A percentile compares a stretch with the other conserved stretches of the same genome.
Conservation (phyloP, 2,113 vertebrate genomes). For the Lampris incognitus region DNA sequence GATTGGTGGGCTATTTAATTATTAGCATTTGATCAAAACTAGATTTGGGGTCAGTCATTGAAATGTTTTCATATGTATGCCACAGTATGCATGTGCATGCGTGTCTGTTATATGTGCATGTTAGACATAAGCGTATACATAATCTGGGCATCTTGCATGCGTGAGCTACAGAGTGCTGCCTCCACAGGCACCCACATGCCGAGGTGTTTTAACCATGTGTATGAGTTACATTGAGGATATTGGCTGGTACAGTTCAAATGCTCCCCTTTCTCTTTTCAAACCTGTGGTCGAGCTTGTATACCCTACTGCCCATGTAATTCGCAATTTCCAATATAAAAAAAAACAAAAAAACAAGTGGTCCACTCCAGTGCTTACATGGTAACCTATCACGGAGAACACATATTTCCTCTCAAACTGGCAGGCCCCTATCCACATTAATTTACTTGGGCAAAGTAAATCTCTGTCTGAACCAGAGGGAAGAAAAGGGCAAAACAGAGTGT, state of each 20-base stretch:
- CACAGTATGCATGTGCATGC: conserved; percentile 7
- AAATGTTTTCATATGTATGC: no score
- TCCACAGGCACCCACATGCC: conserved; percentile 1
- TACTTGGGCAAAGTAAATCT: conserved; percentile 54
- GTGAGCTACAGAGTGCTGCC: neutral
- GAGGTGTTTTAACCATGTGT: conserved; percentile 3
- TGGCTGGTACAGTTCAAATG: neutral
- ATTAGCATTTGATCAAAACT: no score
- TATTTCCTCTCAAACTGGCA: conserved; percentile 35
- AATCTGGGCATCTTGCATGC: no score
- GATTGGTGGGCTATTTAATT: no score
- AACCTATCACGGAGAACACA: conserved; percentile 41
- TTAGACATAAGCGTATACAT: no score
- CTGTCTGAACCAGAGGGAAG: conserved; percentile 47
- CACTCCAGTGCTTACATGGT: conserved; percentile 39
- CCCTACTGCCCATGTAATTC: conserved; percentile 35
- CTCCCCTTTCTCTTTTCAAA: conserved; percentile 34
- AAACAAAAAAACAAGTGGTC: conserved; percentile 51
- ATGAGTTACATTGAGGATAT: neutral
- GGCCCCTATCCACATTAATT: conserved; percentile 31
- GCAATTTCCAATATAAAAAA: conserved; percentile 45
- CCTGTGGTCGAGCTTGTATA: conserved; percentile 14
- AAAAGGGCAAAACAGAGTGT: conserved; percentile 61
- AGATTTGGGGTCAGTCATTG: no score
- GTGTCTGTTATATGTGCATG: neutral